Conservation (phyloP, 2,888 invertebrate genomes). For the Heliconius sara region DNA sequence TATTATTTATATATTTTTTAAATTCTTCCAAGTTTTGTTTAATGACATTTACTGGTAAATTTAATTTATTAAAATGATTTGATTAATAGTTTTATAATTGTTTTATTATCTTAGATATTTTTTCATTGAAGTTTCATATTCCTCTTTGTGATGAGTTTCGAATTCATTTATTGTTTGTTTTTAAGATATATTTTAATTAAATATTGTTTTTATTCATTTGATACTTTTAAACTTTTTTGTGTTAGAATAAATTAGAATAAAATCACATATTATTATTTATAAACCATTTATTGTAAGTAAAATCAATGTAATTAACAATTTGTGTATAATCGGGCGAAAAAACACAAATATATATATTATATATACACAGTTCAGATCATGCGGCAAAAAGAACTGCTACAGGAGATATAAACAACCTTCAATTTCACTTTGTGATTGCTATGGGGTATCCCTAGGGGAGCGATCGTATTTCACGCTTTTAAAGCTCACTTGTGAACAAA, state of each 20-base stretch:
- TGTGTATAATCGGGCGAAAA: constrained; percentile 50
- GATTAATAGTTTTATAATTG: background rate
- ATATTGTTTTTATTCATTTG: background rate
- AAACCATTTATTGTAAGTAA: constrained; percentile 75
- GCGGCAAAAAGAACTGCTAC: constrained; percentile 19
- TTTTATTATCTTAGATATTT: background rate
- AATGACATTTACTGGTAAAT: too few relatives aligned
- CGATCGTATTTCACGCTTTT: constrained; percentile 33
- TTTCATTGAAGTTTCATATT: background rate
- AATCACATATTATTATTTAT: constrained; percentile 57
- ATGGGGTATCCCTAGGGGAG: constrained; percentile 34
- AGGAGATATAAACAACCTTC: constrained; percentile 46
- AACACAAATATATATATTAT: constrained; percentile 25
- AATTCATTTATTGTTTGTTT: background rate
- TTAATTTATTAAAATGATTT: background rate
- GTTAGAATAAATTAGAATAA: background rate
- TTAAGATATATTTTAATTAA: background rate
- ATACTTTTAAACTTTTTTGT: background rate
- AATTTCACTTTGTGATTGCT: constrained; percentile 36
- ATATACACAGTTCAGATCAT: constrained; percentile 22
- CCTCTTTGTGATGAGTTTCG: background rate
- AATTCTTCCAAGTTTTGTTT: background rate
- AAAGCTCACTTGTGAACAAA: constrained; percentile 34
- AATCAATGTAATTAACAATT: constrained; percentile 65
- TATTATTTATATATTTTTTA: background rate